Evolutionary conservation across 2,113 vertebrate species (phyloP).

Genomic region (Orthonyx spaldingii): DNA sequence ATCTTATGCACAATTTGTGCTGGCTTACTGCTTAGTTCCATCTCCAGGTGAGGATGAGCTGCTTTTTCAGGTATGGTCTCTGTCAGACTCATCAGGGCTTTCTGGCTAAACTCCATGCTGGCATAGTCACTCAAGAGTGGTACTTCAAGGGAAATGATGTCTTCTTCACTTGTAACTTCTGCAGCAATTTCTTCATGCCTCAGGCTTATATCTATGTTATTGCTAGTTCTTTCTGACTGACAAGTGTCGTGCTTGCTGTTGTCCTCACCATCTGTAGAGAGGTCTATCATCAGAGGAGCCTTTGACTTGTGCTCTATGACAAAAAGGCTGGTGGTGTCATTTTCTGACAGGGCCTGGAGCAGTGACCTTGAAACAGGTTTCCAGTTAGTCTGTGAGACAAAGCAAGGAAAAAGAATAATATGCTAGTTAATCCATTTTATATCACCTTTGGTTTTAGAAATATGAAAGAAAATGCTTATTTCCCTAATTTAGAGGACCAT

Average conservation of each 20-base stretch:
- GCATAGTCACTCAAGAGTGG: constrained; percentile 71
- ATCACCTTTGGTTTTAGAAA: background rate
- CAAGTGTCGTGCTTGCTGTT: background rate
- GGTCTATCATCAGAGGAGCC: background rate
- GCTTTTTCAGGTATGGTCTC: background rate
- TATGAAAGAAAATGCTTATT: background rate
- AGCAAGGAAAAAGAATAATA: background rate
- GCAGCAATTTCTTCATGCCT: background rate
- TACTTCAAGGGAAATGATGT: background rate
- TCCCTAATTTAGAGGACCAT: background rate
- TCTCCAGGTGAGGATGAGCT: background rate
- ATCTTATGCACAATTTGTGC: background rate
- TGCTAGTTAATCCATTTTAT: background rate
- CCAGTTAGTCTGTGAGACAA: background rate
- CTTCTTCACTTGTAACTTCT: background rate
- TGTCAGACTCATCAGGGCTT: background rate
- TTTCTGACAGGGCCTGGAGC: constrained; percentile 6
- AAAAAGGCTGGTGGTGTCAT: constrained; percentile 61
- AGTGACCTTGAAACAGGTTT: background rate
- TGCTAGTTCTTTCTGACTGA: background rate
- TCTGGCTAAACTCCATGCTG: constrained; percentile 74
- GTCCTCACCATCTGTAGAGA: background rate
- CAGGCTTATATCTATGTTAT: background rate
- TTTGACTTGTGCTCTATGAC: constrained; percentile 57
- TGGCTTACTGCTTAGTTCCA: background rate